Evolutionary conservation across 1,140 invertebrate genomes (phyloP), one percentile per base, ranked within the genome.

Genomic region (Brachionus rotundiformis): DNA sequence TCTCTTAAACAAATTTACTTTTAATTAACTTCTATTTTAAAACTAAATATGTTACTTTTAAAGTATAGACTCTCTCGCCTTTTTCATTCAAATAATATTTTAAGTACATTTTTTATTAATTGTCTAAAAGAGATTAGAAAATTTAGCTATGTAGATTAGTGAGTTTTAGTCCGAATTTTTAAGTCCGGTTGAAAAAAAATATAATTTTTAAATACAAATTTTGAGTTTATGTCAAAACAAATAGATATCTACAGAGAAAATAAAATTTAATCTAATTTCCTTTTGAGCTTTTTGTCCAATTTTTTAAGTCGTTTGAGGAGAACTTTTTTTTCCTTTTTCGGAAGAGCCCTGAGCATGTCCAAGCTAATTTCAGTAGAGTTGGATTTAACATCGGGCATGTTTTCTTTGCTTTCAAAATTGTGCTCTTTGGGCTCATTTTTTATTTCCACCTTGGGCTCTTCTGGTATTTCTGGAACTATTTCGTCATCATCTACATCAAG

Each of bases 1-100:
- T 86, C 92, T 92, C 92, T 94, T 86, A 54, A 91, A 90, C 11
- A 33, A 54, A 13, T 36, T 29, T 36, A 36, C 27, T 39, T 71
- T 13, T 31, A 29, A 44, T 13, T 25, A 61, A 16, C n/a, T n/a
- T n/a, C n/a, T n/a, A n/a, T n/a, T n/a, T n/a, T 59, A 33, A n/a
- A 44, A 63, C 7, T 1, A 61, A 19, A 25, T 29, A 77, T 47
- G 31, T 23, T 65, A 88, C 87, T 85, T 84, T 87, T 54, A 89
- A 82, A 47, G 88, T 89, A 83, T 89, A 89, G 10, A 90, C 85
- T 73, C 88, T 85, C 39, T 87, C 86, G 10, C 85, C 85, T 44
- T 89, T 84, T 27, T 86, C 84, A 83, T 89, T 84, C 49, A 89
- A 82, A 82, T 89, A 89, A 83, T 86, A 89, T 83, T 86, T 86